These are phyloP conservation scores for Alosa sapidissima DNA, from an alignment of 2,797 vertebrate genomes.

Conservation along the genomic window DNA sequence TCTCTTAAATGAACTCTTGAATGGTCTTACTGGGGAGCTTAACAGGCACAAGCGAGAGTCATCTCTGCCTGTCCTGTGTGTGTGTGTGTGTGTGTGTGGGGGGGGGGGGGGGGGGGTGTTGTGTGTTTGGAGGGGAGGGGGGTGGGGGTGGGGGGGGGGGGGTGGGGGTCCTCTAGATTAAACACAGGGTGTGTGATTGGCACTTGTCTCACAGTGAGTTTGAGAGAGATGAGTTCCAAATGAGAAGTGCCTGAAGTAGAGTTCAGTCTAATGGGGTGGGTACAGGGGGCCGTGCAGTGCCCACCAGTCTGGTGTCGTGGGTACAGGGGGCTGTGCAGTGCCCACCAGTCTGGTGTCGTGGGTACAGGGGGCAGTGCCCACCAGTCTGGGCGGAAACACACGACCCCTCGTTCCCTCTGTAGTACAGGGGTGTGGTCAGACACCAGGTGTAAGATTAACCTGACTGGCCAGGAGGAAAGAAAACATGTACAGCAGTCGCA, in stretches of 20 bases:
- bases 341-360: not conserved
- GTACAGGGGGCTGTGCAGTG: not conserved
- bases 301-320: no score
- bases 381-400: not conserved
- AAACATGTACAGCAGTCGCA: not conserved
- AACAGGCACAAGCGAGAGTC: not conserved
- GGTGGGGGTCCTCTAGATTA: no score
- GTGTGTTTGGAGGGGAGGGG: no score
- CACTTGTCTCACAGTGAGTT: not conserved
- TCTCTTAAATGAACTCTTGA: constrained; percentile 10
- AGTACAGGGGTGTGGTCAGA: not conserved
- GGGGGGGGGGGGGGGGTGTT: not conserved
- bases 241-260: constrained; percentile 2
- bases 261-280: not conserved
- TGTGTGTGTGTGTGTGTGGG: not conserved
- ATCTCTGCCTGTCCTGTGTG: not conserved
- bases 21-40: not conserved
- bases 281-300: no score
- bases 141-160: no score
- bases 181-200: not conserved
- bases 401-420: not conserved
- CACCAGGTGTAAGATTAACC: not conserved
- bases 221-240: not conserved
- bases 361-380: not conserved
- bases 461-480: not conserved